Evolutionary conservation across 2,113 vertebrate species (phyloP), one percentile per base, ranked within the genome.

Genomic region (Neodontobutis hainanensis): DNA sequence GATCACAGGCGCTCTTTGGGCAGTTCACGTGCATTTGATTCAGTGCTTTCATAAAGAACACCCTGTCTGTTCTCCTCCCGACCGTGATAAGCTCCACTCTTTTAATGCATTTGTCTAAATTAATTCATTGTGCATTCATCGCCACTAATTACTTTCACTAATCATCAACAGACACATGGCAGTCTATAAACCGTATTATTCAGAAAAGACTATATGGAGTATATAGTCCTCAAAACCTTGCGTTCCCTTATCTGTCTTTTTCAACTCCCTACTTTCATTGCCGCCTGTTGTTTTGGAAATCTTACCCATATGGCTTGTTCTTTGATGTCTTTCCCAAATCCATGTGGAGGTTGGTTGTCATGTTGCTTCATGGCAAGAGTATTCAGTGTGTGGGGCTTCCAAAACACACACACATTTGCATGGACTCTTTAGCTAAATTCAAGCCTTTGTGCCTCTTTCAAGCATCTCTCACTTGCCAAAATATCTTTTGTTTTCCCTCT

Each of bases 151-250:
- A 71, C 74, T 80, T 85, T 74, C 49, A 74, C 81, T 83, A 87
- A 90, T 90, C 84, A 38, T 74, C 78, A 68, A 51, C 75, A 74
- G 74, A 78, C 88, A 90, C 81, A 90, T 67, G 75, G 72, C 61
- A 19, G 40, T 69, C 65, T 68, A 51, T 82, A 67, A 81, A 63
- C 63, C 57, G 51, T 71, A 65, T 76, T 75, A 74, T 81, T 68
- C 78, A 55, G 75, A 27, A 43, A 46, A 48, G 52, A 68, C 46
- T 61, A 36, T 57, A 42, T 65, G 66, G 76, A 45, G 35, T 32
- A 43, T 11, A 4, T 56, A 10, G 48, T 66, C 19, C 19, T 27
- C 19, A 27, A 27, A 27, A 27, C 19, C 19, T 27, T 27, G 19
- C 12, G 3, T 43, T 47, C 68, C 45, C 34, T 48, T 59, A 45